Percentiles rank a stretch among this genome's conserved stretches.
Conservation (phyloP, 2,797 vertebrate genomes). For the Periparus ater region DNA sequence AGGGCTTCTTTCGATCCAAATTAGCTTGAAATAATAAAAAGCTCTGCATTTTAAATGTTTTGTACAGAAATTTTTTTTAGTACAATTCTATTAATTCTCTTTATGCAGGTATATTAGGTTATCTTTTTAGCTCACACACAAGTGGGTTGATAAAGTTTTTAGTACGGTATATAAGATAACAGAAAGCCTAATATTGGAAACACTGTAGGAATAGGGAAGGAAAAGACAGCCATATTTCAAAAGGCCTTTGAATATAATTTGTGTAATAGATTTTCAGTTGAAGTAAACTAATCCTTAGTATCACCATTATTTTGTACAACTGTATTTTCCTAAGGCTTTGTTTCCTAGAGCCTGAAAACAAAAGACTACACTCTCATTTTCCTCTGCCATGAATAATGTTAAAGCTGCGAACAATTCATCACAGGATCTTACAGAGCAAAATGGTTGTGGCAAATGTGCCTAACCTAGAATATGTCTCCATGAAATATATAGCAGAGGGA, state of each 20-base stretch:
- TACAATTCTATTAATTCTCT: neutral
- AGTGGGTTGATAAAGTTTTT: neutral
- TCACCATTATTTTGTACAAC: neutral
- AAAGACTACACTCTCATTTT: neutral
- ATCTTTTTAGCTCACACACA: neutral
- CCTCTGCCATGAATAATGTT: neutral
- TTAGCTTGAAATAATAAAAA: neutral
- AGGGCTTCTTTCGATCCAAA: neutral
- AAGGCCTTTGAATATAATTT: neutral
- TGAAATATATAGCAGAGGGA: neutral
- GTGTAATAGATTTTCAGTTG: neutral
- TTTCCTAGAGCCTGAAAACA: constrained; percentile 6
- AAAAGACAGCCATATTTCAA: neutral
- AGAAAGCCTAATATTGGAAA: neutral
- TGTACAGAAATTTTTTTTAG: neutral
- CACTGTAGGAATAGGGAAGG: neutral
- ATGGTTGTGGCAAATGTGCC: neutral
- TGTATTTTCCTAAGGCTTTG: neutral
- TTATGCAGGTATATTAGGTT: neutral
- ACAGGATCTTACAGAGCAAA: neutral
- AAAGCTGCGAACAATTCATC: neutral
- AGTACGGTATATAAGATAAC: neutral
- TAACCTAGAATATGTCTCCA: neutral
- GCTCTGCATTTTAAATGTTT: neutral
- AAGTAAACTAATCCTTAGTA: constrained; percentile 13